Evolutionary conservation across 2,113 vertebrate species (phyloP), one percentile per base, ranked within the genome.

Genomic region (Turdus rufiventris): DNA sequence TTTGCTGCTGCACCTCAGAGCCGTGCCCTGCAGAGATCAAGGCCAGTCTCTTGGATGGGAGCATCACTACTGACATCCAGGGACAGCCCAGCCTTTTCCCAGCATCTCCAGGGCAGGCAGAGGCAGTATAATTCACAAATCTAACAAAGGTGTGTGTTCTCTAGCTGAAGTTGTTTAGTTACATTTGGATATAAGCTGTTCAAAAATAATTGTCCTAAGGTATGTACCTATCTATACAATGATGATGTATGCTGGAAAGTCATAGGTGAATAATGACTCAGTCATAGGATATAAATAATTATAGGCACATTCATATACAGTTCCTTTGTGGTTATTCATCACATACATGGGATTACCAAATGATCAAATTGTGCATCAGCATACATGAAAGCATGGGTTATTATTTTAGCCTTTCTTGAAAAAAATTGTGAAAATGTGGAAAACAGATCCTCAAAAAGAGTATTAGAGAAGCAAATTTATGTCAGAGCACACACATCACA

Each of bases 301-400:
- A 53, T 36, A 94, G 45, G 19, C 17, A 85, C 3, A 20, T 61
- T 74, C 65, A 60, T 72, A 38, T 50, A 60, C 61, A 67, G 34
- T 50, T 79, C 40, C 42, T 84, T 31, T 76, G 28, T 85, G 57
- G 50, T 36, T 82, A 93, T 89, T 53, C 31, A 65, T 91, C 50
- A 56, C 25, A 24, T 63, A 51, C 15, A 57, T 72, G 48, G 31
- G 36, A 73, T 73, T 73, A 58, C 42, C 14, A 54, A 93, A 92
- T 0, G 3, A 86, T 12, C 10, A 89, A 88, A 66, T n/a, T 6
- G 2, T 85, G 36, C 38, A 75, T 56, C 11, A 60, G 21, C 13
- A 5, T 76, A 53, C 14, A 63, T 58, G 24, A 85, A 72, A 85
- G 28, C 12, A 75, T 20, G 31, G 33, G 28, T 53, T 85, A 71